Evolutionary conservation across 2,797 vertebrate species (phyloP).

Genomic region (Cebuella pygmaea): DNA sequence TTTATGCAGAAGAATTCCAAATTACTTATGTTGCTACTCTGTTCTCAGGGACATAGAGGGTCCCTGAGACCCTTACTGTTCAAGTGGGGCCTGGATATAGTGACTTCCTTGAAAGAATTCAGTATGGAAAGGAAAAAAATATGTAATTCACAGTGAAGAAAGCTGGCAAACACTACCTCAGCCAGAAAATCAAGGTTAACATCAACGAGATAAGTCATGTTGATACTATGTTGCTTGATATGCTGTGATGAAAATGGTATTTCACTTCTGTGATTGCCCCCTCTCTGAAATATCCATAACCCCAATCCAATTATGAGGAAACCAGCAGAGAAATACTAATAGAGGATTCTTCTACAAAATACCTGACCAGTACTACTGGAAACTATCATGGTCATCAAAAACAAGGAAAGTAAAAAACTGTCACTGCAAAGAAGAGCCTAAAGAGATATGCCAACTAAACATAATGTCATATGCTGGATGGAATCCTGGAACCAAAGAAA

Average conservation of each 20-base stretch:
- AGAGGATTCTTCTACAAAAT: not conserved
- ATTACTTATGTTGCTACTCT: not conserved
- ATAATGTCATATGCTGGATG: not conserved
- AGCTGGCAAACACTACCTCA: not conserved
- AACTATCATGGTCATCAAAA: not conserved
- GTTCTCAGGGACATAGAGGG: not conserved
- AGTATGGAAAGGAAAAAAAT: not conserved
- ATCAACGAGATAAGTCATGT: not conserved
- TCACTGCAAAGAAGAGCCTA: not conserved
- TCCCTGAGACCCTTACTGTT: not conserved
- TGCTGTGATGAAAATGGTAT: not conserved
- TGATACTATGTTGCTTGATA: not conserved
- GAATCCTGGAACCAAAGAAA: not conserved
- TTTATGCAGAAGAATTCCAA: not conserved
- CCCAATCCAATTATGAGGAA: not conserved
- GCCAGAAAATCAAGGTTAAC: not conserved
- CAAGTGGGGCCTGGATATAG: not conserved
- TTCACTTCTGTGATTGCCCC: not conserved
- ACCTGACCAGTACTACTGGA: not conserved
- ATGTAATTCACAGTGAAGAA: not conserved
- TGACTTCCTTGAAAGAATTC: not conserved
- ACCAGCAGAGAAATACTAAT: not conserved
- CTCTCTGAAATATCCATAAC: not conserved
- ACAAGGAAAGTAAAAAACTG: not conserved
- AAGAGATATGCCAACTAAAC: not conserved